These are phyloP conservation scores for Anarsia innoxiella DNA, from an alignment of 2,888 invertebrate species.

Conservation along the genomic window DNA sequence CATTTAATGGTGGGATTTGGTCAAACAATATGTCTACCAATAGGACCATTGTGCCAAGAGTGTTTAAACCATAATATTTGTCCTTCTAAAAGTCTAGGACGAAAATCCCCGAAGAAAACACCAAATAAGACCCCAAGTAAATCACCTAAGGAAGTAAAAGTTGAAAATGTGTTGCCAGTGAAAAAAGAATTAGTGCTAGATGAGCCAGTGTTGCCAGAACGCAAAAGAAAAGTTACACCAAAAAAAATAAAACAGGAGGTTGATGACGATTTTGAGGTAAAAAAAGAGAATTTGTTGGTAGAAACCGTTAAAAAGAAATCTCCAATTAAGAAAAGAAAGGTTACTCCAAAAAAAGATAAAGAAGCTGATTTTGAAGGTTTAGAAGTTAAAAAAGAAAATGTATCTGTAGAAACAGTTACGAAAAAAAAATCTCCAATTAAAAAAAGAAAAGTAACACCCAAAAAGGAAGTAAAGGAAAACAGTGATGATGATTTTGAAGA, in stretches of 20 bases:
- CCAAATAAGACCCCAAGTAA: slow-evolving; percentile 23
- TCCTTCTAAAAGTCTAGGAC: slow-evolving; percentile 75
- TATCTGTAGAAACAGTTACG: slow-evolving; percentile 1
- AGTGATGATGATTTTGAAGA: slow-evolving; percentile 9
- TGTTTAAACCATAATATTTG: slow-evolving; percentile 91
- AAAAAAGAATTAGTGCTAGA: slow-evolving; percentile 12
- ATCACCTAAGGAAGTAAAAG: slow-evolving; percentile 24
- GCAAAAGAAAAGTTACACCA: slow-evolving; percentile 16
- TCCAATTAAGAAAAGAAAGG: slow-evolving; percentile 19
- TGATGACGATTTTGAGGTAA: slow-evolving; percentile 3
- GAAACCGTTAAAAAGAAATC: slow-evolving; percentile 15
- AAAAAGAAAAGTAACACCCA: slow-evolving; percentile 23
- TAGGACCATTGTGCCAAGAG: slow-evolving; percentile 85
- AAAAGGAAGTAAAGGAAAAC: slow-evolving; percentile 14
- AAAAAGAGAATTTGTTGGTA: neutral
- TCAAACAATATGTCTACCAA: slow-evolving; percentile 91
- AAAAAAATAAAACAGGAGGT: neutral
- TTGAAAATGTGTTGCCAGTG: slow-evolving; percentile 16
- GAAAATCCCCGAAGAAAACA: slow-evolving; percentile 50
- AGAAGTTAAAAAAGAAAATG: slow-evolving; percentile 4
- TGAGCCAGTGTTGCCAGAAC: slow-evolving; percentile 6
- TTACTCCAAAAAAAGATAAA: slow-evolving; percentile 19
- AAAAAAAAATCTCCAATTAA: slow-evolving; percentile 17
- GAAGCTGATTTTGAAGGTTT: slow-evolving; percentile 9
- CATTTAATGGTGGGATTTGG: slow-evolving; percentile 97